A percentile compares a stretch with the other conserved stretches of the same genome.
These are phyloP conservation scores for Nothocercus julius DNA, from an alignment of 2,113 vertebrate species.

Conservation along the genomic window DNA sequence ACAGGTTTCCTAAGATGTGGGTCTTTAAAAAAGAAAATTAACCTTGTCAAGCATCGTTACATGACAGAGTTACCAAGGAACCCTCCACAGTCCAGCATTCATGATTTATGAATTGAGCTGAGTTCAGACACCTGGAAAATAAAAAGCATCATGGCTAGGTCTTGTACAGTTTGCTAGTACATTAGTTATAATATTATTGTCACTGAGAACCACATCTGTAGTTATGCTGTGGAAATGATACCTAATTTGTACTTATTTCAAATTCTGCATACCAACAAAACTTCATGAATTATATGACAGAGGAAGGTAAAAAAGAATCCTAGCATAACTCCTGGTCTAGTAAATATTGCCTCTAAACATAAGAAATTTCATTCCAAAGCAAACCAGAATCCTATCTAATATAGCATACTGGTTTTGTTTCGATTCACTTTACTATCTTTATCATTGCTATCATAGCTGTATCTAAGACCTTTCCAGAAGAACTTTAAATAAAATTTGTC, in stretches of 20 bases:
- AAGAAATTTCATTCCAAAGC: not conserved
- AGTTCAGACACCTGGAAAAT: conserved; percentile 70
- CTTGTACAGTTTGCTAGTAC: conserved; percentile 49
- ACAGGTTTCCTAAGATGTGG: not conserved
- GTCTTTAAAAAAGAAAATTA: conserved; percentile 33
- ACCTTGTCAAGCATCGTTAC: conserved; percentile 49
- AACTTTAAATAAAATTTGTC: not conserved
- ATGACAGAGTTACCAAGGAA: conserved; percentile 42
- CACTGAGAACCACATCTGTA: not conserved
- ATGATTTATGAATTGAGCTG: conserved; percentile 64
- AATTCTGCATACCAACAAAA: not conserved
- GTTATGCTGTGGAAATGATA: not conserved
- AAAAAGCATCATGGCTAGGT: conserved; percentile 28
- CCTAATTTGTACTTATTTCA: not conserved
- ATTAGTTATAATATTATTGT: conserved; percentile 61
- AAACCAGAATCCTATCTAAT: not conserved
- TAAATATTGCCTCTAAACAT: not conserved
- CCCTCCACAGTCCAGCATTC: not conserved
- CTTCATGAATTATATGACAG: accelerated
- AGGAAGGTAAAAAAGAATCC: not conserved
- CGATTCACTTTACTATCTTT: not conserved
- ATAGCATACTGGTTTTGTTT: not conserved
- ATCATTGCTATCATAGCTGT: not conserved
- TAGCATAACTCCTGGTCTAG: not conserved
- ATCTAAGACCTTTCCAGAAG: not conserved